phyloP scores from a whole-genome alignment of 2,888 invertebrate species.

The Erynnis tages region DNA sequence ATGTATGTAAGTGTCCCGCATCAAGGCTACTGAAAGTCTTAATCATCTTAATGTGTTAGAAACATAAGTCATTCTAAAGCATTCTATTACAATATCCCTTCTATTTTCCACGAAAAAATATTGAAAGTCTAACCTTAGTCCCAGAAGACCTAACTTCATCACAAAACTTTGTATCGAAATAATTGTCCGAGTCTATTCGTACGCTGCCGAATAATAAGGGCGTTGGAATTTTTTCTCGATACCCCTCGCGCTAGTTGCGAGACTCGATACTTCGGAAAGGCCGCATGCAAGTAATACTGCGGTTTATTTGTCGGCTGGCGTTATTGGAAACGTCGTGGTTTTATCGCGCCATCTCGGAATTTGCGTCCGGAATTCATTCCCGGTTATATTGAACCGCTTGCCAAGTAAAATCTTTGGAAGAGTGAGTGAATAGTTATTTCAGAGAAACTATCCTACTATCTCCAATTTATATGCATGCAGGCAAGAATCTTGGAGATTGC shows the following conservation, averaged over 20 bases:
- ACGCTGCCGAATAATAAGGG: conserved; percentile 1
- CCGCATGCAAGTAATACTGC: conserved; percentile 28
- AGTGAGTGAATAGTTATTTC: conserved; percentile 23
- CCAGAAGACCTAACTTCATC: not conserved
- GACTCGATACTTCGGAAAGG: conserved; percentile 6
- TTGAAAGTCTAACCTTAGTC: not conserved
- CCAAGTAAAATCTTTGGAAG: conserved; percentile 22
- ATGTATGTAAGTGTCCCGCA: too few species aligned
- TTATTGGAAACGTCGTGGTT: conserved; percentile 42
- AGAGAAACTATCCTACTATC: conserved; percentile 25
- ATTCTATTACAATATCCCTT: too few species aligned
- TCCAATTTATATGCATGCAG: conserved; percentile 20
- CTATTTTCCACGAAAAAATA: too few species aligned
- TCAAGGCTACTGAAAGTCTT: too few species aligned
- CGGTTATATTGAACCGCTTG: conserved; percentile 43
- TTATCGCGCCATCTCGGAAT: conserved; percentile 47
- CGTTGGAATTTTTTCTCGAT: conserved; percentile 12
- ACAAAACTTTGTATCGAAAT: not conserved
- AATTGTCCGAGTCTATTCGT: not conserved
- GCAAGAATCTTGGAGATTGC: conserved; percentile 10
- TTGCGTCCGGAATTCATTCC: conserved; percentile 47
- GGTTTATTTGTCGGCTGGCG: conserved; percentile 33
- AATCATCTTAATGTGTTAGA: too few species aligned
- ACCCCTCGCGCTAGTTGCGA: conserved; percentile 8
- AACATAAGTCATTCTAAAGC: too few species aligned